Evolutionary conservation across 2,113 vertebrate genomes (phyloP), one percentile per base, ranked within the genome.

Genomic region (Gila orcuttii): DNA sequence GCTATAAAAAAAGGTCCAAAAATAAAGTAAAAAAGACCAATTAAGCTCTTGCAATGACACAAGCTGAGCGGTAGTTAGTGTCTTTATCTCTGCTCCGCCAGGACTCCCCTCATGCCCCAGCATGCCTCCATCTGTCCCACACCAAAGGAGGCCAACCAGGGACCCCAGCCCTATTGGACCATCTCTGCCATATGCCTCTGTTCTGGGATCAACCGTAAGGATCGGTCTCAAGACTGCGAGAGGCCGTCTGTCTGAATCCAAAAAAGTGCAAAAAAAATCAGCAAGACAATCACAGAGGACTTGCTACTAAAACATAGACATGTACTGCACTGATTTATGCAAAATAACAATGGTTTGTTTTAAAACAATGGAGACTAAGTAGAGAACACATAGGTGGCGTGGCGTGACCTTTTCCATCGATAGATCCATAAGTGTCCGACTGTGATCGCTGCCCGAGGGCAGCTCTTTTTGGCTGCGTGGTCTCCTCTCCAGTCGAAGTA

Each of bases 51-150:
- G 15, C 25, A 68, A 45, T 50, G 9, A 66, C 21, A 78, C 45
- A 57, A 55, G 62, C 81, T 45, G 66, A 80, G 73, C 36, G 60
- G 57, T 28, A 52, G 47, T 50, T 66, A 60, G 36, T 39, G 17
- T 80, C 39, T 82, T 31, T n/a, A 71, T 75, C 50, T 31, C 77
- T 71, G 82, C 85, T 78, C 86, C 69, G 52, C 64, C 28, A 66
- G 78, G 86, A 89, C 85, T 59, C 36, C 84, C 77, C 80, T 84
- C 76, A 84, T 85, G 50, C 59, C 85, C 76, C 69, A 39, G 76
- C n/a, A 83, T 85, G 79, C 77, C 79, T 89, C 86, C 83, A 89
- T 89, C 88, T 89, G 88, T 85, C 79, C 47, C 45, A 12, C 55
- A 77, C 60, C 52, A 71, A 55, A 85, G 79, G 83, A 85, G 13